Conservation (phyloP, 1,140 invertebrate genomes). For the Notospermus geniculatus region DNA sequence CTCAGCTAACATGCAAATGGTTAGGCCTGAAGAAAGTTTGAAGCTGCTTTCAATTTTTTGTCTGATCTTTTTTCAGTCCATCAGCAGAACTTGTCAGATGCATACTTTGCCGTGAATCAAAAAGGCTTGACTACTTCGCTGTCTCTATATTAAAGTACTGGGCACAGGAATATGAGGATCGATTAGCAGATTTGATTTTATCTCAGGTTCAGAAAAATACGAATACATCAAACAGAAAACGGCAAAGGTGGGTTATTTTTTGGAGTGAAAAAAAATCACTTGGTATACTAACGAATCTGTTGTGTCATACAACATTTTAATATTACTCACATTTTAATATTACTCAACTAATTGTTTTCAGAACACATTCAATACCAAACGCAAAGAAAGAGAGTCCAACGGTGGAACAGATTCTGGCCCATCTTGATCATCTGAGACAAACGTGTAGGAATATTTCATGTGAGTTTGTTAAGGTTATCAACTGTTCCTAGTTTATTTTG, state of each 20-base stretch:
- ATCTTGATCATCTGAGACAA: conserved; percentile 86
- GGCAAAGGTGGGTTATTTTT: conserved; percentile 70
- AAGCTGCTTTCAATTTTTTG: conserved; percentile 22
- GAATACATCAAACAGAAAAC: conserved; percentile 75
- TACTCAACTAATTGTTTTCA: no score
- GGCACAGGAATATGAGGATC: conserved; percentile 87
- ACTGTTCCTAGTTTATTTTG: no score
- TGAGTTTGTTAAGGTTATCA: conserved; percentile 47
- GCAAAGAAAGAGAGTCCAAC: conserved; percentile 61
- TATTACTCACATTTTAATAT: no score
- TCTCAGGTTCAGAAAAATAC: conserved; percentile 58
- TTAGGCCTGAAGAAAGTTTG: no score
- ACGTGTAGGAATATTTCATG: conserved; percentile 60
- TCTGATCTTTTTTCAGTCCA: conserved; percentile 62
- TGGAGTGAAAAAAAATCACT: no score
- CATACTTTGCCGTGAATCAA: conserved; percentile 75
- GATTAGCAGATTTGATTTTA: conserved; percentile 78
- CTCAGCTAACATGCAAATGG: no score
- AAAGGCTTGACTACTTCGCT: conserved; percentile 69
- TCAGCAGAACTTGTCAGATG: conserved; percentile 80
- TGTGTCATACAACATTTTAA: no score
- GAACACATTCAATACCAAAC: not conserved
- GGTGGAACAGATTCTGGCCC: conserved; percentile 80
- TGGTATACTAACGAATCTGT: no score
- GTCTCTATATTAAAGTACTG: conserved; percentile 87